phyloP scores from a whole-genome alignment of 2,797 vertebrate species.

The Rhynchonycteris naso region DNA sequence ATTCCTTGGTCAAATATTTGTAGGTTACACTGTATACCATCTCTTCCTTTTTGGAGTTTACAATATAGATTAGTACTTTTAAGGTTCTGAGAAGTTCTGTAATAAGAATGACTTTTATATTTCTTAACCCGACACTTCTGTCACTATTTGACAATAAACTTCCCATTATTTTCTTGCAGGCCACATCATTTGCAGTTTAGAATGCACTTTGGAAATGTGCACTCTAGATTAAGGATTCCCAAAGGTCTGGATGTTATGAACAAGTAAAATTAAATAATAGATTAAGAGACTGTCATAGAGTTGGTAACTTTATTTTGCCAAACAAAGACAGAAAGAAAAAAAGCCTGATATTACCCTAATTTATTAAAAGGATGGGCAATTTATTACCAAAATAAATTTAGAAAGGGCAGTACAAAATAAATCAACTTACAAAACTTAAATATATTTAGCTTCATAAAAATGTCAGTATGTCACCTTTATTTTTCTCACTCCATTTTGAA shows the following conservation, averaged over 20 bases:
- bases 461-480: not conserved
- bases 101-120: not conserved
- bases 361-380: not conserved
- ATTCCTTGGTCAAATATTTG: not conserved
- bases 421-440: not conserved
- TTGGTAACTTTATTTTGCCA: slow-evolving; percentile 14
- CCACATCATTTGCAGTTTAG: not conserved
- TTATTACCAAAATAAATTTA: not conserved
- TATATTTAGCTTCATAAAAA: not conserved
- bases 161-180: not conserved
- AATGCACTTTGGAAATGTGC: not conserved
- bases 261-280: not conserved
- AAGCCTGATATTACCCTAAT: not conserved
- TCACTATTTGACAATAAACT: not conserved
- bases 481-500: not conserved
- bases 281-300: not conserved
- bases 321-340: not conserved
- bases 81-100: not conserved
- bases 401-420: not conserved
- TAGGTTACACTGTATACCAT: not conserved
- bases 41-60: not conserved
- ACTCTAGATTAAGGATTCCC: slow-evolving; percentile 5
- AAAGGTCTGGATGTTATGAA: not conserved
- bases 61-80: not conserved
- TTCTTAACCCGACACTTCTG: not conserved